A percentile compares a stretch with the other conserved stretches of the same genome.
Conservation (phyloP, 2,888 invertebrate genomes). For the Nephrotoma flavescens region DNA sequence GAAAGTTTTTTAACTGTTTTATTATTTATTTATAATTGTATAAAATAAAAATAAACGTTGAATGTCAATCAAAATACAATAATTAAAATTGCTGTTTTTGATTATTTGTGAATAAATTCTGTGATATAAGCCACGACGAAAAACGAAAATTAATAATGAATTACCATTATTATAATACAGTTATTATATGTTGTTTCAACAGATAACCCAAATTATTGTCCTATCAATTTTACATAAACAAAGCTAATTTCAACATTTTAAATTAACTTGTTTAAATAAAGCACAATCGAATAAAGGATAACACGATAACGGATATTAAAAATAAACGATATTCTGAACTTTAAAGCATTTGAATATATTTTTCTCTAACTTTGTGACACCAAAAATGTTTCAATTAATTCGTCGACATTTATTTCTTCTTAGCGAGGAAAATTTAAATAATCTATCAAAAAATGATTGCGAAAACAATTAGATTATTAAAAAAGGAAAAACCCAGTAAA, state of each 20-base stretch:
- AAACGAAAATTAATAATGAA: too few species aligned
- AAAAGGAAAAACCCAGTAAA: not conserved
- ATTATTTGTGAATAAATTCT: too few species aligned
- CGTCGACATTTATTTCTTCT: not conserved
- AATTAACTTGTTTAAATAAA: not conserved
- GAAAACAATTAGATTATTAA: not conserved
- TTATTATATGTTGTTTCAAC: too few species aligned
- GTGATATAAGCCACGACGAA: too few species aligned
- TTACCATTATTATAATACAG: too few species aligned
- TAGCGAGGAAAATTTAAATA: not conserved
- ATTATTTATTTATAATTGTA: too few species aligned
- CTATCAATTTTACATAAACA: not conserved
- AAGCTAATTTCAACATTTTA: not conserved
- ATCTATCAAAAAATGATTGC: not conserved
- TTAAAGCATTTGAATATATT: not conserved
- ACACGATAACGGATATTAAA: not conserved
- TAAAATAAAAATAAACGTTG: too few species aligned
- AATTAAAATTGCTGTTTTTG: too few species aligned
- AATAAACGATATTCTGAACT: not conserved
- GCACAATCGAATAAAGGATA: not conserved
- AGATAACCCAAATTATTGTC: not conserved
- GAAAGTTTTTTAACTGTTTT: too few species aligned
- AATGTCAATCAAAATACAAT: too few species aligned
- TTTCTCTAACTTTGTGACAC: not conserved
- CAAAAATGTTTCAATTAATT: not conserved